Percentiles rank a stretch among this genome's conserved stretches.
Conservation (phyloP, 2,888 invertebrate genomes). For the Strigamia maritima region DNA sequence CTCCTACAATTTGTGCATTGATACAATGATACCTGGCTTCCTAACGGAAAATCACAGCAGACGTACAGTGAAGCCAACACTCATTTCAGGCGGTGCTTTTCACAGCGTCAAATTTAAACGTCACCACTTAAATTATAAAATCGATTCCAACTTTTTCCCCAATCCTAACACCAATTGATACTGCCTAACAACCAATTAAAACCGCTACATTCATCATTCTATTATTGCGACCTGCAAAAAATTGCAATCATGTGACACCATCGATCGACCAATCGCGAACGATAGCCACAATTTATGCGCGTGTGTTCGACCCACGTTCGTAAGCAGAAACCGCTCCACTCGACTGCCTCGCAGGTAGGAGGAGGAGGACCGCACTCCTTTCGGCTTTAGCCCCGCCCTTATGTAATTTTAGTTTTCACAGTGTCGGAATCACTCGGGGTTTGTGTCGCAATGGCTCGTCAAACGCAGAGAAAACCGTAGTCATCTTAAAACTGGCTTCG, state of each 20-base stretch:
- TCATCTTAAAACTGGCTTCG: not conserved
- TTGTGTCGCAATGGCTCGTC: not conserved
- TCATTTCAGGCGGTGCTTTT: not conserved
- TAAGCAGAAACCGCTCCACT: not conserved
- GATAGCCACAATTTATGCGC: not conserved
- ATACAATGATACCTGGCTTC: not conserved
- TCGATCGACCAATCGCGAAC: not conserved
- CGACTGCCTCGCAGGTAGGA: not conserved
- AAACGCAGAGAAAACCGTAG: not conserved
- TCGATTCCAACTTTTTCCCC: not conserved
- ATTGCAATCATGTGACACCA: not conserved
- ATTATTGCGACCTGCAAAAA: not conserved
- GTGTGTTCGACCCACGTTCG: not conserved
- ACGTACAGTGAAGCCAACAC: not conserved
- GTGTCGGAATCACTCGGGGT: not conserved
- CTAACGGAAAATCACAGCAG: not conserved
- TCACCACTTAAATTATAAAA: not conserved
- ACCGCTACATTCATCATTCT: slow-evolving; percentile 5
- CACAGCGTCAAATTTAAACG: not conserved
- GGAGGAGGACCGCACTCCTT: not conserved
- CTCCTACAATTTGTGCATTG: not conserved
- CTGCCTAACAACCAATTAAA: not conserved
- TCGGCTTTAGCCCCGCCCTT: not conserved
- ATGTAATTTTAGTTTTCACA: not conserved
- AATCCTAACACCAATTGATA: not conserved